These are phyloP conservation scores for Caenorhabditis sinica DNA, from an alignment of 2,888 invertebrate genomes.

Conservation along the genomic window DNA sequence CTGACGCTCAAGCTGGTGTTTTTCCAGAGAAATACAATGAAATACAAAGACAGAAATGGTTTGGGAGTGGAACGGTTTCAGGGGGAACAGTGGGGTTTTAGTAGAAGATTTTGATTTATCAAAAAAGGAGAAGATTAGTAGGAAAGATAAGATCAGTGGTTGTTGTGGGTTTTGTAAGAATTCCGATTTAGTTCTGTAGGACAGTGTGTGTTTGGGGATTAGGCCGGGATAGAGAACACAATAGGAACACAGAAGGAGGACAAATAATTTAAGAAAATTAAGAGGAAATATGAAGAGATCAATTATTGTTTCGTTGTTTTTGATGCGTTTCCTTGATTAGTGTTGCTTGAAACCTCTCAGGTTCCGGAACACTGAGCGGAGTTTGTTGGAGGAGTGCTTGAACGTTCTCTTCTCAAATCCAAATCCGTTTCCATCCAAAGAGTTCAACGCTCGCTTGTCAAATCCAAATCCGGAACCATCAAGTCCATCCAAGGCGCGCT, in stretches of 20 bases:
- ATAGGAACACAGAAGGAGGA: conserved; percentile 31
- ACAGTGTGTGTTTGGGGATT: background rate
- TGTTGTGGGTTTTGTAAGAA: conserved; percentile 35
- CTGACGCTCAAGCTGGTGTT: conserved; percentile 69
- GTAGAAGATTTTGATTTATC: too few relatives aligned
- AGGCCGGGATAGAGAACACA: conserved; percentile 15
- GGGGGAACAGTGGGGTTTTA: background rate
- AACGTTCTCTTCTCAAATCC: conserved; percentile 67
- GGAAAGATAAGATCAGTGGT: background rate
- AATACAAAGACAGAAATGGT: conserved; percentile 39
- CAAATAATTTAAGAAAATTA: conserved; percentile 16
- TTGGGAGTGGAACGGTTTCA: background rate
- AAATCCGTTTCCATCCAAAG: conserved; percentile 64
- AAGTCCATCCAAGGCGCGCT: conserved; percentile 58
- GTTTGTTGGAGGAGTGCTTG: conserved; percentile 52
- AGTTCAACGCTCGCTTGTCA: conserved; percentile 68
- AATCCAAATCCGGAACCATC: conserved; percentile 70
- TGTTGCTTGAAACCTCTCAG: conserved; percentile 59
- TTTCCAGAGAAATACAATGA: conserved; percentile 11
- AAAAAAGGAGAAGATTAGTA: background rate
- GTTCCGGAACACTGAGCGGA: conserved; percentile 55
- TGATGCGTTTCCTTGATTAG: conserved; percentile 13
- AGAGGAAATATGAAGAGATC: conserved; percentile 8
- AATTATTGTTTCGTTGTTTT: background rate
- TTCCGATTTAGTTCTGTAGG: conserved; percentile 44